Evolutionary conservation across 2,797 vertebrate species (phyloP), one percentile per base, ranked within the genome.

Genomic region (Harpagifer antarcticus): DNA sequence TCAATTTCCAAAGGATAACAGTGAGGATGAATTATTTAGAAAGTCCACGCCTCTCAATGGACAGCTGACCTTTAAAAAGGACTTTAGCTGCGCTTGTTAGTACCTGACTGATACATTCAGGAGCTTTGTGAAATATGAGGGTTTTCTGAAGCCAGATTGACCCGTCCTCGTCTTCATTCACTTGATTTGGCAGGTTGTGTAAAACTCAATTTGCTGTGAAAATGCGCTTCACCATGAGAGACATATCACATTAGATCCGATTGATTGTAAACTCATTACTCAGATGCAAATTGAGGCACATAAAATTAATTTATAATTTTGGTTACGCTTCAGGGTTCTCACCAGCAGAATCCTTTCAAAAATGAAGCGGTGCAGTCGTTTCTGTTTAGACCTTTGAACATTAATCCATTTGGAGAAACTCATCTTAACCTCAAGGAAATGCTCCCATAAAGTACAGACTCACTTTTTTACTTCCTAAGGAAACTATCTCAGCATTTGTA

Each of bases 1-100:
- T 86, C 68, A 58, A 31, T 83, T 81, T 88, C 74, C 52, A 66
- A 68, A 76, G 88, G 80, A 91, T 68, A 82, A 90, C 78, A 72
- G 84, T 3, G 86, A 69, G 48, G 81, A 87, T 91, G 71, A 90
- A 90, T 91, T 77, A 90, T 90, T 88, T 82, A 86, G 23, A 75
- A 59, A 59, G 76, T 79, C 82, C 80, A 61, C 81, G 74, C 63
- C 80, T 88, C 77, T 82, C 71, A 47, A 40, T 55, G 76, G 86
- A 72, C 14, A 82, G 72, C 66, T 85, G 89, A 92, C 89, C 88
- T 92, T 92, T 88, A 47, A 64, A 71, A 2, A 65, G 86, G 81
- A 88, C 82, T 81, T 88, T 61, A 68, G 83, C 79, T 42, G 57
- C 33, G 72, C 89, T 83, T 80, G 81, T 90, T 87, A 81, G 77